These are phyloP conservation scores for Antrozous pallidus DNA, from an alignment of 2,797 vertebrate species.

Conservation along the genomic window DNA sequence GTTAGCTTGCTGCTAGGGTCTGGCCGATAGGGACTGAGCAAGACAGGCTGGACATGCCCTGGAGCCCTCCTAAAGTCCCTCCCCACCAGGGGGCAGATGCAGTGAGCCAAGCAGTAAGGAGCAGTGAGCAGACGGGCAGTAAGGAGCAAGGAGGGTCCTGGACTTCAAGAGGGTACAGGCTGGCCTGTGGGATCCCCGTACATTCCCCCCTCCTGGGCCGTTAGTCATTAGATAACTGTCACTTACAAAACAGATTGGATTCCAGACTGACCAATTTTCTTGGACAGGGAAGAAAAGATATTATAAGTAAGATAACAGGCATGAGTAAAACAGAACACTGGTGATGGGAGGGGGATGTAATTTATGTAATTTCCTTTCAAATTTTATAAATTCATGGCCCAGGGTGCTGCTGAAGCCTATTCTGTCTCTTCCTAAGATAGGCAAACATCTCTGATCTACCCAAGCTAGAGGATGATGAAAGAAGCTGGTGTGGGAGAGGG, in stretches of 20 bases:
- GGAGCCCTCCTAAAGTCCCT: too few relatives aligned
- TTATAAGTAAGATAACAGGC: neutral
- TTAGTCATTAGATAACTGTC: neutral
- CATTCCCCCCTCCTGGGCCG: too few relatives aligned
- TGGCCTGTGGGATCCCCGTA: too few relatives aligned
- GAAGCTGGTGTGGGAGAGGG: neutral
- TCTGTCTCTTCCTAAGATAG: neutral
- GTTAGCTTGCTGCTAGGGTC: too few relatives aligned
- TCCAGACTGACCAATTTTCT: neutral
- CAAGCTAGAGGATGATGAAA: neutral
- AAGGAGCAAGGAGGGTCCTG: too few relatives aligned
- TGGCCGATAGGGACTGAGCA: too few relatives aligned
- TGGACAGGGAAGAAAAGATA: neutral
- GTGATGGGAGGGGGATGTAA: neutral
- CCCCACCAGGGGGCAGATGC: too few relatives aligned
- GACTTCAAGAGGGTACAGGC: too few relatives aligned
- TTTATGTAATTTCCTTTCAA: slow-evolving; percentile 15
- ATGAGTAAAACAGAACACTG: neutral
- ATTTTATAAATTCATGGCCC: slow-evolving; percentile 10
- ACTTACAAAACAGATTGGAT: neutral
- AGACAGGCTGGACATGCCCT: too few relatives aligned
- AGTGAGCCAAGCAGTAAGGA: too few relatives aligned
- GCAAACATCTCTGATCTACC: neutral
- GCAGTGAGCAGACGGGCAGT: too few relatives aligned
- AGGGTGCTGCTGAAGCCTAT: neutral